Percentiles rank a stretch among this genome's conserved stretches.
These are phyloP conservation scores for Pelobates cultripes DNA, from an alignment of 2,797 vertebrate genomes.

Conservation along the genomic window DNA sequence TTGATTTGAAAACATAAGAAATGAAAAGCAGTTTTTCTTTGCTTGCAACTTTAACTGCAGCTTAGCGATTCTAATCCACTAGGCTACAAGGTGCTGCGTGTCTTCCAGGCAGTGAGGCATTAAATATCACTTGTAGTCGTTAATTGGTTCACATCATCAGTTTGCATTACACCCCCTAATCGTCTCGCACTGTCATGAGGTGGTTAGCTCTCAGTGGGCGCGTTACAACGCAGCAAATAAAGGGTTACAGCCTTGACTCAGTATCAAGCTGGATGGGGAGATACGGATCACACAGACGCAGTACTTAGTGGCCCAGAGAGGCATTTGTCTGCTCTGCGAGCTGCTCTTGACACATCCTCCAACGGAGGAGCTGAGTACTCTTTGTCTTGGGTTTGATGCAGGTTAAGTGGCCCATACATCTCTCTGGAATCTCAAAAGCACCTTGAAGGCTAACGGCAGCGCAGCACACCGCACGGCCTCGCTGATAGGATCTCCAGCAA, in stretches of 20 bases:
- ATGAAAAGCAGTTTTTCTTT: no score
- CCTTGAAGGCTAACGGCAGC: conserved; percentile 67
- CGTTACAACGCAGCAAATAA: neutral
- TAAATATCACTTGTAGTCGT: neutral
- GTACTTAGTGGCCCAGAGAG: conserved; percentile 76
- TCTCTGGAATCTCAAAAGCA: conserved; percentile 73
- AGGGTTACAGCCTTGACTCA: conserved; percentile 38
- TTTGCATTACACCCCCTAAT: neutral
- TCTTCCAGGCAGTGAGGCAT: neutral
- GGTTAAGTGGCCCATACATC: conserved; percentile 78
- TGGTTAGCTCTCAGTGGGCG: neutral
- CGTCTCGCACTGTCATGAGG: neutral
- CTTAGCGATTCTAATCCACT: neutral
- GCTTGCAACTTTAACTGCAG: neutral
- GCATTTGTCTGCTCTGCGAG: conserved; percentile 85
- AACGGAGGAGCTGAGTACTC: conserved; percentile 78
- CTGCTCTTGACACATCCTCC: conserved; percentile 84
- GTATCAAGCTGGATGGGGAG: conserved; percentile 78
- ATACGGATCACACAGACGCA: conserved; percentile 71
- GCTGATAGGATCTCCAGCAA: conserved; percentile 57
- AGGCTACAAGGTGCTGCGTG: neutral
- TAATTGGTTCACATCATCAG: conserved; percentile 4
- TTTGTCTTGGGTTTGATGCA: conserved; percentile 82
- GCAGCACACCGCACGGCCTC: conserved; percentile 45
- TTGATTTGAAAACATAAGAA: no score